These are phyloP conservation scores for Sebastes variabilis DNA, from an alignment of 2,797 vertebrate genomes.

Conservation along the genomic window DNA sequence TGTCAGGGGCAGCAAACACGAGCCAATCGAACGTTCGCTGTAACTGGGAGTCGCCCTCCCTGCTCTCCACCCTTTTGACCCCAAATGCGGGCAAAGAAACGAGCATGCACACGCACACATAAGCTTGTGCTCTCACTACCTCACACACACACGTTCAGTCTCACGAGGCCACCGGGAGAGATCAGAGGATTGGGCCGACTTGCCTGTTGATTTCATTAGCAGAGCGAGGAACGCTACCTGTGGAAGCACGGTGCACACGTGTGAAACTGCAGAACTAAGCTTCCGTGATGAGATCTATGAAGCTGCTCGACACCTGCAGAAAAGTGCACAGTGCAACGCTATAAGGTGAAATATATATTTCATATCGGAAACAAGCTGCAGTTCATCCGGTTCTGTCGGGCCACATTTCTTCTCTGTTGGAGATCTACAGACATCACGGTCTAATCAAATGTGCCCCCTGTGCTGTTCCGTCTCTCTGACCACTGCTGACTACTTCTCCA, in stretches of 20 bases:
- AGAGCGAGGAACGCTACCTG: conserved; percentile 22
- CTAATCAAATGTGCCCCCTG: conserved; percentile 17
- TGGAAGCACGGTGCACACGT: background rate
- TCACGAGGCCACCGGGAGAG: conserved; percentile 38
- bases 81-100: conserved; percentile 45
- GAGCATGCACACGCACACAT: background rate
- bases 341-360: background rate
- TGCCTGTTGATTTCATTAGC: conserved; percentile 56
- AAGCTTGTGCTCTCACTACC: background rate
- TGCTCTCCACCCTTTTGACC: conserved; percentile 68
- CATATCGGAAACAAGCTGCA: background rate
- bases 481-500: conserved; percentile 16
- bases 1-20: conserved; percentile 38
- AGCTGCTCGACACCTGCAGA: background rate
- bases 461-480: conserved; percentile 2
- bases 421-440: background rate
- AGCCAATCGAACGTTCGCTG: conserved; percentile 68
- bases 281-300: background rate
- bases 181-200: conserved; percentile 46
- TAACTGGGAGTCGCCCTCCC: conserved; percentile 55
- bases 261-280: background rate
- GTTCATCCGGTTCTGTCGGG: background rate
- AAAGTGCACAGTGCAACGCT: background rate
- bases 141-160: conserved; percentile 20
- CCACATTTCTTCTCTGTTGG: background rate